These are phyloP conservation scores for Siphonodentalium dalli DNA, from an alignment of 2,888 invertebrate genomes.

Conservation along the genomic window DNA sequence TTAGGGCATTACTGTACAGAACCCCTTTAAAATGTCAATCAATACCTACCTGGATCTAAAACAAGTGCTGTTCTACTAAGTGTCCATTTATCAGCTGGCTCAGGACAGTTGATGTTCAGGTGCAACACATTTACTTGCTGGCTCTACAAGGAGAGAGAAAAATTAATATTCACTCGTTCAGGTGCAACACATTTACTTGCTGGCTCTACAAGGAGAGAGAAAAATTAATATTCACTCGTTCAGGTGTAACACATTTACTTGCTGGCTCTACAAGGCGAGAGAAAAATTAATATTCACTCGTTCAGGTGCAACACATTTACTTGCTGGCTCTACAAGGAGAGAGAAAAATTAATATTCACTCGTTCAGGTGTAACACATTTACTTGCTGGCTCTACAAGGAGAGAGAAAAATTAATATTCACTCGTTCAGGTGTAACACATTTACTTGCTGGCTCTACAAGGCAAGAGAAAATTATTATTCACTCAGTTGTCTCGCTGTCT, in stretches of 20 bases:
- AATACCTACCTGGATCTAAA: conserved; percentile 49
- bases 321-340: no score
- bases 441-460: no score
- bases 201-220: neutral
- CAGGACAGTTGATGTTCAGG: conserved; percentile 46
- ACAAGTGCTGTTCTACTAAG: conserved; percentile 50
- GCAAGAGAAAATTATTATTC: no score
- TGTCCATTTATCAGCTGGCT: conserved; percentile 47
- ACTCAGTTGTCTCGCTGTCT: no score
- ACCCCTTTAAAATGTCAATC: neutral
- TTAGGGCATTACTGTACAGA: neutral
- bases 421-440: no score
- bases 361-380: no score
- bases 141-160: conserved; percentile 36
- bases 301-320: neutral
- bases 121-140: conserved; percentile 48
- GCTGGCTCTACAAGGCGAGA: neutral
- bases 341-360: no score
- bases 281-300: neutral
- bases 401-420: no score
- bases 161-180: neutral
- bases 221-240: neutral
- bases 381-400: no score
- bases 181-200: neutral
- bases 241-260: neutral